Base-by-base conservation (phyloP, 2,888 invertebrate species). In the Amiota minor region DNA sequence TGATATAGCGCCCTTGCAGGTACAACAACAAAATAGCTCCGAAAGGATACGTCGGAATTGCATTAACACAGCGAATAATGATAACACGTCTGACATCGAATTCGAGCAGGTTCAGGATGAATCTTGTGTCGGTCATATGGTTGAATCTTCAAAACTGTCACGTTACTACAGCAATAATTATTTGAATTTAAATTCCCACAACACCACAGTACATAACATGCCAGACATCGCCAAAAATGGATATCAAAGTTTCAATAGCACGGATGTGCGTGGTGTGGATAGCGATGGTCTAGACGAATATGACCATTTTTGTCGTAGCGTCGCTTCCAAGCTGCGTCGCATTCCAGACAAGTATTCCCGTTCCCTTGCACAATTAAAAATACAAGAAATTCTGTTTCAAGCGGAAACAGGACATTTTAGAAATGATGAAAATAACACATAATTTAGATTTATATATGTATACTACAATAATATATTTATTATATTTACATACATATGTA, bases 341-440 rank as follows among this genome's bases (percentile, higher is more conserved):
- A 81, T 87, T 45, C 72, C 81, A 11, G 88, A 88, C 74, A 50
- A 82, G 0, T 88, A 88, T 79, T 81, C 86, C 0, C 81, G 88
- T 1, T 85, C 88, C 1, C 79, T 87, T 18, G 88, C 88, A 11
- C 88, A 88, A 76, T 77, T 88, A 11, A 87, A 88, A 75, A 88
- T 88, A 47, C 88, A 88, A 73, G 86, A 88, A 75, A 87, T 88
- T 3, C 78, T 88, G 18, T 88, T 88, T 55, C 85, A 88, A 76
- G 88, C 88, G 0, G 88, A 88, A 74, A 88, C 87, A 2, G 88
- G 88, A 0, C 85, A 80, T 45, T 83, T 82, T 16, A 72, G 82
- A 46, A n/a, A n/a, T n/a, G n/a, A n/a, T n/a, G n/a, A n/a, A n/a
- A n/a, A n/a, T n/a, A n/a, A n/a, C n/a, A n/a, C n/a, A n/a, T n/a